Evolutionary conservation across 2,888 invertebrate genomes (phyloP).

Genomic region (Agrotis ipsilon): DNA sequence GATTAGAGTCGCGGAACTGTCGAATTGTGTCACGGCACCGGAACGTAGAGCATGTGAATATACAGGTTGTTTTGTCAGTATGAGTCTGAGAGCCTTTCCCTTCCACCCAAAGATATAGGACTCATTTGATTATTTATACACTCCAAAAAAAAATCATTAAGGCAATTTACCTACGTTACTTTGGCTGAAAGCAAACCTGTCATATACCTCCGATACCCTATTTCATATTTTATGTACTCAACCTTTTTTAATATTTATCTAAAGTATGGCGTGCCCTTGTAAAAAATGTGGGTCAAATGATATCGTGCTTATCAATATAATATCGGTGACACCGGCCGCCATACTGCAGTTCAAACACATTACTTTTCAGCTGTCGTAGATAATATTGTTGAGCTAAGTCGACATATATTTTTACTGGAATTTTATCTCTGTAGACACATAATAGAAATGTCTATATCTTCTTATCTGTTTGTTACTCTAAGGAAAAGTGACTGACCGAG

Average conservation of each 20-base stretch:
- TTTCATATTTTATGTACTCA: slow-evolving; percentile 20
- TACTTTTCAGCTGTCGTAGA: slow-evolving; percentile 49
- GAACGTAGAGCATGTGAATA: no score
- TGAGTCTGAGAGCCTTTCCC: no score
- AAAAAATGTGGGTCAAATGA: slow-evolving; percentile 71
- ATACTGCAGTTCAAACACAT: slow-evolving; percentile 57
- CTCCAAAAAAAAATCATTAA: neutral
- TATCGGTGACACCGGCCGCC: slow-evolving; percentile 47
- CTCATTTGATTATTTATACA: no score
- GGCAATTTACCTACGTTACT: slow-evolving; percentile 4
- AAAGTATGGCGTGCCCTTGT: slow-evolving; percentile 59
- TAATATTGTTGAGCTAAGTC: slow-evolving; percentile 52
- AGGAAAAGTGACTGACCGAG: slow-evolving; percentile 11
- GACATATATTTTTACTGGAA: slow-evolving; percentile 30
- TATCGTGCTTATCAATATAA: slow-evolving; percentile 64
- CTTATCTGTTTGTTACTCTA: slow-evolving; percentile 24
- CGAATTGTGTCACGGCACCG: no score
- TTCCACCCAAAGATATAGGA: no score
- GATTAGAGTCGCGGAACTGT: no score
- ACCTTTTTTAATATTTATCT: slow-evolving; percentile 42
- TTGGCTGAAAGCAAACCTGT: slow-evolving; percentile 19
- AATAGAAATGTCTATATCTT: slow-evolving; percentile 17
- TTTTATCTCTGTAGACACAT: slow-evolving; percentile 16
- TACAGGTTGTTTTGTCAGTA: no score
- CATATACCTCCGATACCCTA: neutral